Evolutionary conservation across 2,797 vertebrate species (phyloP).

Genomic region (Tinamus major): DNA sequence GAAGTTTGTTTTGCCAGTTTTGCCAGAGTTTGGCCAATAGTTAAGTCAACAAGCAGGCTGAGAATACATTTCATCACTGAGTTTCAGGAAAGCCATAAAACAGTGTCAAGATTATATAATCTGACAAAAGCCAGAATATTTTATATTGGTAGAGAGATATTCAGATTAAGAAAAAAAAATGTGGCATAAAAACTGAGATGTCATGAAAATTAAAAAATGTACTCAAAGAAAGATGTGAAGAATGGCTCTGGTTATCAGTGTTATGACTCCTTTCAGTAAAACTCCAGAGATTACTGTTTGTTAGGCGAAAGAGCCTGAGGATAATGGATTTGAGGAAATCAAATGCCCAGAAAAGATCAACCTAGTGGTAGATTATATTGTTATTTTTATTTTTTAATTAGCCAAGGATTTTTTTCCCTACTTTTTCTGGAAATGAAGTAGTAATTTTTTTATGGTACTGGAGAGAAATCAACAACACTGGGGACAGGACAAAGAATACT

Average conservation of each 20-base stretch:
- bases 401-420: background rate
- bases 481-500: background rate
- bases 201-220: constrained; percentile 18
- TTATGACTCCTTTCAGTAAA: background rate
- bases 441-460: background rate
- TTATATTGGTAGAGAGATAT: background rate
- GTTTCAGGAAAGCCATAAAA: constrained; percentile 18
- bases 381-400: background rate
- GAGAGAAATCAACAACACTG: background rate
- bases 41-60: constrained; percentile 1
- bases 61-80: constrained; percentile 33
- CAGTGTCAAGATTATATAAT: background rate
- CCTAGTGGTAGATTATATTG: background rate
- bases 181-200: background rate
- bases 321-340: background rate
- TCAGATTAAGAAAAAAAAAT: background rate
- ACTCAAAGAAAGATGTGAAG: background rate
- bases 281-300: background rate
- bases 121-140: constrained; percentile 11
- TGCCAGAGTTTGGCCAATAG: background rate
- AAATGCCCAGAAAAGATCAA: background rate
- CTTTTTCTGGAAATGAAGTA: background rate
- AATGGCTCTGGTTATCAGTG: background rate
- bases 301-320: background rate
- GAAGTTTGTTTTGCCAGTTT: constrained; percentile 28